Conservation (phyloP, 2,797 vertebrate genomes). For the Siniperca obscura region DNA sequence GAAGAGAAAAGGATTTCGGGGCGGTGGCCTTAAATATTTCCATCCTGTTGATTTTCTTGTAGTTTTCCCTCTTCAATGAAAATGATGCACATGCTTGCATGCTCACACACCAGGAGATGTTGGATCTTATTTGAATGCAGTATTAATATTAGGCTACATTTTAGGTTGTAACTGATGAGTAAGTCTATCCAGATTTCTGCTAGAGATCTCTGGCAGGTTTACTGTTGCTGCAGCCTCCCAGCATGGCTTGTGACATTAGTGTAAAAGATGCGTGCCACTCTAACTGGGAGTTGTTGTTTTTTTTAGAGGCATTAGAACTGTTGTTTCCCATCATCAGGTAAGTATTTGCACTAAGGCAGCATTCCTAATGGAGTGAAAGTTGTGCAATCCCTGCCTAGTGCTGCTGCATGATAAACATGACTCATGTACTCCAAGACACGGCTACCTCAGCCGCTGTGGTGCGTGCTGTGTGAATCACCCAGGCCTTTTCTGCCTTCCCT, state of each 20-base stretch:
- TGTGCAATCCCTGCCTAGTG: constrained; percentile 71
- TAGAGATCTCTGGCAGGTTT: constrained; percentile 14
- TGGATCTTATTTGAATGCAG: not conserved
- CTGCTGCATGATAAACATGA: constrained; percentile 84
- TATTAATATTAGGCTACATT: not conserved
- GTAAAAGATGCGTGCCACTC: constrained; percentile 24
- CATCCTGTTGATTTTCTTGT: constrained; percentile 64
- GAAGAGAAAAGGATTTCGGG: constrained; percentile 22
- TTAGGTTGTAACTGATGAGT: not conserved
- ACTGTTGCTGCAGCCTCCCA: constrained; percentile 22
- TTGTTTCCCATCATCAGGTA: constrained; percentile 70
- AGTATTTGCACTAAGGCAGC: constrained; percentile 75
- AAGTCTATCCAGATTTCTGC: not conserved
- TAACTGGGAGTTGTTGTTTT: constrained; percentile 33
- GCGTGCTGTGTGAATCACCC: constrained; percentile 81
- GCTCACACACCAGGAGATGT: not conserved
- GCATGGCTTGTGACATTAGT: constrained; percentile 31
- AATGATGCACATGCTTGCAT: constrained; percentile 34
- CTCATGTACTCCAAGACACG: constrained; percentile 82
- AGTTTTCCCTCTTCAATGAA: constrained; percentile 45
- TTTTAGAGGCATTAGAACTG: constrained; percentile 53
- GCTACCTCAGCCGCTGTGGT: constrained; percentile 78
- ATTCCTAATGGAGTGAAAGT: constrained; percentile 75
- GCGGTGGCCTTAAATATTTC: constrained; percentile 66
- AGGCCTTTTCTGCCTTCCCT: constrained; percentile 56